phyloP scores from a whole-genome alignment of 2,113 vertebrate species.

The Forbesichthys papilliferus region DNA sequence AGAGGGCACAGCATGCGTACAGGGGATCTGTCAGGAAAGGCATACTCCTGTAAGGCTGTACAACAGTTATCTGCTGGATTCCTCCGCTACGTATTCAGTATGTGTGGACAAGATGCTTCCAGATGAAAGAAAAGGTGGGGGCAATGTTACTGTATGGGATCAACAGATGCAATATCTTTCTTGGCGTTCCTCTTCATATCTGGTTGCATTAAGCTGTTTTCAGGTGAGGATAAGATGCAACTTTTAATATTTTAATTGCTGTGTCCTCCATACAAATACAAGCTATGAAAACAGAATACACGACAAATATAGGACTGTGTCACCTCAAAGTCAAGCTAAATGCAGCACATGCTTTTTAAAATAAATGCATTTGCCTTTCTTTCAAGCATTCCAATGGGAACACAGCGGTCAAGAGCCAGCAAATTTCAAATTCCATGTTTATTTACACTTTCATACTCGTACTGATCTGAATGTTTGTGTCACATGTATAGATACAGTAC shows the following conservation, averaged over 20 bases:
- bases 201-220: conserved; percentile 34
- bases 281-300: conserved; percentile 14
- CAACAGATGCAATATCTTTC: no score
- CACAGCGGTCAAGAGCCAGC: conserved; percentile 41
- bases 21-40: conserved; percentile 47
- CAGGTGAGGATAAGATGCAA: conserved; percentile 10
- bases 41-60: conserved; percentile 9
- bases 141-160: conserved; percentile 28
- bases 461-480: conserved; percentile 13
- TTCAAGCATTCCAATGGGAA: conserved; percentile 30
- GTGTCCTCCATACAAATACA: not conserved
- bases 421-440: conserved; percentile 5
- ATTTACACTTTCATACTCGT: not conserved
- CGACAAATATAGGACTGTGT: conserved; percentile 1
- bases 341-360: not conserved
- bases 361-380: not conserved
- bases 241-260: conserved; percentile 6
- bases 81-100: conserved; percentile 13
- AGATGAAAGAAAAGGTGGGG: conserved; percentile 47
- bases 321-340: conserved; percentile 11
- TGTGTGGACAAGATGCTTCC: conserved; percentile 44
- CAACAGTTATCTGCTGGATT: conserved; percentile 48
- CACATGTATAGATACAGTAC: conserved; percentile 3
- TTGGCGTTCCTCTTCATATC: conserved; percentile 23
- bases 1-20: conserved; percentile 35